Conservation (phyloP, 2,797 vertebrate genomes). For the Sebastolobus alascanus region DNA sequence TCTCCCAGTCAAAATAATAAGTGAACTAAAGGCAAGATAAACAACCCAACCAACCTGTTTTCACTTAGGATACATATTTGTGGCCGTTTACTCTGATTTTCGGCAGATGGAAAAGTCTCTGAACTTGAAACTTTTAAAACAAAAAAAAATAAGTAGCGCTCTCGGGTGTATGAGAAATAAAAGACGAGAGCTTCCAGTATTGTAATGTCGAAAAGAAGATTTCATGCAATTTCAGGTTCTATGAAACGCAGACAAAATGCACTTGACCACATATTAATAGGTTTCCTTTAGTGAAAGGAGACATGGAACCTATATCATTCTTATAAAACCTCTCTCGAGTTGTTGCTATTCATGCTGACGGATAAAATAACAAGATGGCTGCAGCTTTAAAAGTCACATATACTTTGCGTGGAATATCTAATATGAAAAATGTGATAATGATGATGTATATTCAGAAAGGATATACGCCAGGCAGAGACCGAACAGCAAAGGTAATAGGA, state of each 20-base stretch:
- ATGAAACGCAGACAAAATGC: constrained; percentile 46
- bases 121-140: constrained; percentile 62
- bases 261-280: constrained; percentile 63
- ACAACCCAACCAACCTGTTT: constrained; percentile 69
- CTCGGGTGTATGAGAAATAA: constrained; percentile 40
- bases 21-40: constrained; percentile 69
- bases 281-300: constrained; percentile 58
- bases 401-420: constrained; percentile 48
- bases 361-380: constrained; percentile 51
- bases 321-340: constrained; percentile 33
- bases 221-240: constrained; percentile 56
- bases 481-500: constrained; percentile 39
- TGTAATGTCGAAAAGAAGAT: constrained; percentile 53
- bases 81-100: constrained; percentile 71
- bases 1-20: constrained; percentile 74
- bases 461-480: constrained; percentile 31
- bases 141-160: constrained; percentile 12
- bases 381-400: constrained; percentile 50
- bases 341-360: constrained; percentile 55
- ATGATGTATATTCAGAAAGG: constrained; percentile 53
- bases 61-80: constrained; percentile 76
- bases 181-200: constrained; percentile 41
- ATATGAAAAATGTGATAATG: constrained; percentile 47
- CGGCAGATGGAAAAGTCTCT: constrained; percentile 53
- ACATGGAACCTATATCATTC: constrained; percentile 54